These are phyloP conservation scores for Caracal caracal DNA, from an alignment of 2,113 vertebrate species.

Conservation along the genomic window DNA sequence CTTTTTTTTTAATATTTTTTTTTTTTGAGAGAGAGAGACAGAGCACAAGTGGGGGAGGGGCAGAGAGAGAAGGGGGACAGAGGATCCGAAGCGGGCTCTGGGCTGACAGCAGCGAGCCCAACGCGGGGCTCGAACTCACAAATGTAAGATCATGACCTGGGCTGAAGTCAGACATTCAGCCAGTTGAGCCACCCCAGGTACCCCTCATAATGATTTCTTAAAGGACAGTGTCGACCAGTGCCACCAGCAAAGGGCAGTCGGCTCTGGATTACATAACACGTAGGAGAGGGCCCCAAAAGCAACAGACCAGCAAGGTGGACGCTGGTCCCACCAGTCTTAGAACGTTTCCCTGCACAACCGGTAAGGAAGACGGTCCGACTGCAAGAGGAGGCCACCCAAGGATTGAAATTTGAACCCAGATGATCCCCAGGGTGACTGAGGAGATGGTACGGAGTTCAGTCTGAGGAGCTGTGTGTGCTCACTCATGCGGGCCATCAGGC, in stretches of 20 bases:
- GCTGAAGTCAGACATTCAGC: too few relatives aligned
- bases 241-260: not conserved
- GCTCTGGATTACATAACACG: not conserved
- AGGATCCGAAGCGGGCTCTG: too few relatives aligned
- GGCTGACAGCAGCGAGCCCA: too few relatives aligned
- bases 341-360: not conserved
- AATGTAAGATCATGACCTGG: too few relatives aligned
- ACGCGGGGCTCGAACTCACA: too few relatives aligned
- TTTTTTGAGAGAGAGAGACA: too few relatives aligned
- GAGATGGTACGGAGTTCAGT: not conserved
- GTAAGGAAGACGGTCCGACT: not conserved
- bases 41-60: too few relatives aligned
- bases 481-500: accelerated
- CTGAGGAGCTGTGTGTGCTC: not conserved
- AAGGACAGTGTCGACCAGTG: not conserved
- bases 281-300: not conserved
- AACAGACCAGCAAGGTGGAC: accelerated
- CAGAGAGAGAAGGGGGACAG: too few relatives aligned
- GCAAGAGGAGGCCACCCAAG: accelerated
- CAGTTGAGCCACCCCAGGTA: too few relatives aligned
- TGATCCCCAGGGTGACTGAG: not conserved
- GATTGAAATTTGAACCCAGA: not conserved
- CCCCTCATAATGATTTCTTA: not conserved
- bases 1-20: not conserved
- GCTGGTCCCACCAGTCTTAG: not conserved